Conservation (phyloP, 92 coral and sea anemone species). For the Meandrina meandrites region DNA sequence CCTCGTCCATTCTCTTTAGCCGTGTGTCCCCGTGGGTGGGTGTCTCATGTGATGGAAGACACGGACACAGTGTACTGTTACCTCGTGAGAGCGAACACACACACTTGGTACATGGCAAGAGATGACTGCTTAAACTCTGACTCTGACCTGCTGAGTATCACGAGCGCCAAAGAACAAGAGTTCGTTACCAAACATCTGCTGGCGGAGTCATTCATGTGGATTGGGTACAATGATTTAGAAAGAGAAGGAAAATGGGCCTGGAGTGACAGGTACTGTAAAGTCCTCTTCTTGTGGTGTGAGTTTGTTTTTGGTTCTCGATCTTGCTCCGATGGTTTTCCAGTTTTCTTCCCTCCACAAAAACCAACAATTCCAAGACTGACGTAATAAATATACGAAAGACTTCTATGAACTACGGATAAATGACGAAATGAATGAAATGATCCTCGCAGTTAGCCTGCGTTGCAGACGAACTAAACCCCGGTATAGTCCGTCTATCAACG, state of each 20-base stretch:
- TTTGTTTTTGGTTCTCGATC: no score
- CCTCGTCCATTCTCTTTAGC: conserved; percentile 19
- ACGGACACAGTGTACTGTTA: conserved; percentile 66
- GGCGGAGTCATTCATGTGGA: conserved; percentile 85
- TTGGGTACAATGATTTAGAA: conserved; percentile 77
- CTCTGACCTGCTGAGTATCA: conserved; percentile 81
- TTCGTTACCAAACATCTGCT: conserved; percentile 73
- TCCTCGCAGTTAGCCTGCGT: no score
- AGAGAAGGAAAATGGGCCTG: conserved; percentile 88
- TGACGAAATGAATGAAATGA: no score
- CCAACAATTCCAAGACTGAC: no score
- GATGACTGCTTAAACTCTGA: conserved; percentile 62
- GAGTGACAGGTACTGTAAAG: conserved; percentile 70
- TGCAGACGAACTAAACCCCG: no score
- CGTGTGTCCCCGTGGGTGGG: conserved; percentile 72
- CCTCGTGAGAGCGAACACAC: conserved; percentile 53
- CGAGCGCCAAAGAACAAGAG: conserved; percentile 71
- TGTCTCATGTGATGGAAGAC: conserved; percentile 42
- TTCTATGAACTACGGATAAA: no score
- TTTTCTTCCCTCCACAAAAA: no score
- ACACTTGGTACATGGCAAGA: conserved; percentile 77
- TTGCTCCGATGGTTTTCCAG: no score
- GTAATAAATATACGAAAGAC: no score
- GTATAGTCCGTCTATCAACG: no score
- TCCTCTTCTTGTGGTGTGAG: no score